phyloP scores from a whole-genome alignment of 2,888 invertebrate genomes.

The Volucella inanis region DNA sequence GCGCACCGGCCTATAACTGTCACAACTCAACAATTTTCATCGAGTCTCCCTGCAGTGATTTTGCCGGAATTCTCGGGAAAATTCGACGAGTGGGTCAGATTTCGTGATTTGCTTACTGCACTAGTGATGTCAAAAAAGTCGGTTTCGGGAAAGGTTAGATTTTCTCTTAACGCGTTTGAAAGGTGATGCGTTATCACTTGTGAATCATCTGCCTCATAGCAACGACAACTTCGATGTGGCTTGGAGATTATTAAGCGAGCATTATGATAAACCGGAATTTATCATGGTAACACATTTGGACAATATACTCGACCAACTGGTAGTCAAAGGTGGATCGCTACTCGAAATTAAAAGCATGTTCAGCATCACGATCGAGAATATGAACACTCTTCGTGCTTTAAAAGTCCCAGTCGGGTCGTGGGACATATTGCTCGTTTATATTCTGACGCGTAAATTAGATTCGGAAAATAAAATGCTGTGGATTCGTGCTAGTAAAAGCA shows the following conservation, averaged over 20 bases:
- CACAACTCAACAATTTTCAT: neutral
- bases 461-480: too few species aligned
- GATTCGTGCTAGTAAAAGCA: too few species aligned
- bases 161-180: conserved; percentile 24
- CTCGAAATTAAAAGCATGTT: conserved; percentile 7
- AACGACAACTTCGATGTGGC: conserved; percentile 26
- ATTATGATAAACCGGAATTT: conserved; percentile 32
- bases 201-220: conserved; percentile 23
- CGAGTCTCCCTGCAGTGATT: conserved; percentile 13
- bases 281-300: conserved; percentile 29
- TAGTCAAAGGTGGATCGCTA: conserved; percentile 24
- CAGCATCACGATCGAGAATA: conserved; percentile 24
- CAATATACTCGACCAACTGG: conserved; percentile 30
- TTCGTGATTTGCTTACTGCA: conserved; percentile 46
- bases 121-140: conserved; percentile 19
- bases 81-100: conserved; percentile 33
- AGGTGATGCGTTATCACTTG: conserved; percentile 30
- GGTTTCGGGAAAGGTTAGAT: conserved; percentile 41
- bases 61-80: conserved; percentile 6
- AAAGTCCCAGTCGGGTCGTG: too few species aligned
- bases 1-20: conserved; percentile 16
- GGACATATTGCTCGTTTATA: too few species aligned
- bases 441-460: too few species aligned
- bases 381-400: conserved; percentile 31
- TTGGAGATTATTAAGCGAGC: conserved; percentile 11